Base-by-base conservation (phyloP, 1,140 invertebrate genomes). In the Cecropterus lyciades region DNA sequence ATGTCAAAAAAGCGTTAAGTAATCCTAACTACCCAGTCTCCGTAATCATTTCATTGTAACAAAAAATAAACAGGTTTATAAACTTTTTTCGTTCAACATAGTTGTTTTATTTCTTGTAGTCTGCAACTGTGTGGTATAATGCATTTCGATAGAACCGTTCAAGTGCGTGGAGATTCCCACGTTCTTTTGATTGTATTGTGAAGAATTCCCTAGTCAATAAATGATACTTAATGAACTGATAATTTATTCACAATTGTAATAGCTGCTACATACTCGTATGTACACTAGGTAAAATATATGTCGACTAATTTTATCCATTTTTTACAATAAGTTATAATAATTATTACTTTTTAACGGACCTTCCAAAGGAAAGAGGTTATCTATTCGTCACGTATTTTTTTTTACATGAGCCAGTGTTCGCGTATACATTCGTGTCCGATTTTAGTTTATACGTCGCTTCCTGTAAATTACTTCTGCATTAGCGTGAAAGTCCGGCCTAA, bases 221-320 rank as follows among this genome's bases (percentile, higher is more conserved):
- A 55, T 55, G 30, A 55, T 55, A 55, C 52, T 40, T 55, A 55
- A 17, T n/a, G n/a, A n/a, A n/a, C 16, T 13, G 30, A 55, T 40
- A 40, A 55, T 55, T 55, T 55, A 55, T 55, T 40, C 52, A 40
- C 52, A 40, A 53, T 55, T 55, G 52, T 55, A 17, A 55, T 33
- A 27, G 15, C 52, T 55, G 5, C 14, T 55, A 40, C 11, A 11
- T 24, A 24, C 20, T 24, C 20, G 20, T 24, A 24, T 24, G 20
- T 24, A 24, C 20, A 3, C 20, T 11, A 40, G 8, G 33, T 6
- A 55, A 55, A 55, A 55, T 33, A 40, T 40, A 17, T 40, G 52
- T 55, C 15, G n/a, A 16, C 11, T n/a, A 40, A 40, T 11, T 15
- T 4, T 16, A 11, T n/a, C n/a, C n/a, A 37, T 24, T 3, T 24